These are phyloP conservation scores for Theretra japonica DNA, from an alignment of 2,888 invertebrate genomes.

Conservation along the genomic window DNA sequence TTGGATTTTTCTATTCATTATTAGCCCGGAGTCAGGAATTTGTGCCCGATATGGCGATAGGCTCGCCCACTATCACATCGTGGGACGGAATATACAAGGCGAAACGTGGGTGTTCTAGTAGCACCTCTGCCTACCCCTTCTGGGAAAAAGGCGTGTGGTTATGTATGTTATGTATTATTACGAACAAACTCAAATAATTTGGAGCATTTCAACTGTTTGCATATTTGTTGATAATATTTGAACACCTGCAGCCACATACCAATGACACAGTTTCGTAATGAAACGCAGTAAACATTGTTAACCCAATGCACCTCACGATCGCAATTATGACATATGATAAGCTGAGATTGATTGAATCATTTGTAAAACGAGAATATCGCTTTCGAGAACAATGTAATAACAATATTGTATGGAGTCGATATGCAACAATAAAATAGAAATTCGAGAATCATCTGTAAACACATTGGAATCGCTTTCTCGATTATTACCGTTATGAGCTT, in stretches of 20 bases:
- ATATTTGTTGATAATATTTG: slow-evolving; percentile 10
- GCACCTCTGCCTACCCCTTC: too few species aligned
- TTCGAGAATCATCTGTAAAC: not conserved
- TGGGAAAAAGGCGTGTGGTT: too few species aligned
- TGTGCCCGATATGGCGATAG: too few species aligned
- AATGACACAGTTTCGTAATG: slow-evolving; percentile 16
- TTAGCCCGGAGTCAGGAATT: too few species aligned
- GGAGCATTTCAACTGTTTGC: slow-evolving; percentile 1
- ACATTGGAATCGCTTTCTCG: slow-evolving; percentile 17
- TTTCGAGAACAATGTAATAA: slow-evolving; percentile 9
- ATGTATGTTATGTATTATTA: too few species aligned
- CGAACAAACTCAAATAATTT: not conserved
- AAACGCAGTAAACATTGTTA: slow-evolving; percentile 15
- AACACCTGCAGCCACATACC: slow-evolving; percentile 10
- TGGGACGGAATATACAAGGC: too few species aligned
- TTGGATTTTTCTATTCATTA: too few species aligned
- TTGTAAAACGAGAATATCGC: not conserved
- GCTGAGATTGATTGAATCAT: not conserved
- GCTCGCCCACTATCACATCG: too few species aligned
- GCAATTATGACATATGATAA: slow-evolving; percentile 4
- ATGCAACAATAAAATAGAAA: not conserved
- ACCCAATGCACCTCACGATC: not conserved
- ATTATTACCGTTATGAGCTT: not conserved
- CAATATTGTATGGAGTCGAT: not conserved
- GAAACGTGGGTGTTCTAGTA: too few species aligned